These are phyloP conservation scores for Mythimna pallens DNA, from an alignment of 2,888 invertebrate genomes.

Conservation along the genomic window DNA sequence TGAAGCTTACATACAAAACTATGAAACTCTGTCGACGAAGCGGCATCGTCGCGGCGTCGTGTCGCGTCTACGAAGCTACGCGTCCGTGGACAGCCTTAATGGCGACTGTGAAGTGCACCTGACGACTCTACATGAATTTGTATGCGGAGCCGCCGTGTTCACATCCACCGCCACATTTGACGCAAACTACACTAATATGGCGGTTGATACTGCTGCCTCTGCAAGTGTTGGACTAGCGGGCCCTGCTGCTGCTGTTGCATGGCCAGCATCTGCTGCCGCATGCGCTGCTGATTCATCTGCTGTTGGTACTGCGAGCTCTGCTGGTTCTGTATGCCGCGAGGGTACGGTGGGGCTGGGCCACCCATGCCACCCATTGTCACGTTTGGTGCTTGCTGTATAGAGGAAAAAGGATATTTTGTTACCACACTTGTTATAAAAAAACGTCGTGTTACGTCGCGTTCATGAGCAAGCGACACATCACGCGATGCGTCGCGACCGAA, in stretches of 20 bases:
- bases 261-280: slow-evolving; percentile 93
- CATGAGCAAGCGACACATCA: too few relatives aligned
- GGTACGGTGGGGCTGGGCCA: slow-evolving; percentile 95
- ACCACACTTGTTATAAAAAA: not conserved
- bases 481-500: too few relatives aligned
- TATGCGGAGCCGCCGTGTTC: too few relatives aligned
- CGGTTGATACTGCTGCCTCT: slow-evolving; percentile 87
- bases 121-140: not conserved
- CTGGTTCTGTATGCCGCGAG: slow-evolving; percentile 90
- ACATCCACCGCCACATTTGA: too few relatives aligned
- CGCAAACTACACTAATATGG: slow-evolving; percentile 76
- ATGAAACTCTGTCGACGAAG: too few relatives aligned
- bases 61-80: too few relatives aligned
- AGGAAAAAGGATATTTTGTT: not conserved
- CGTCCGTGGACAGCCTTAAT: not conserved
- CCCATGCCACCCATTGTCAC: slow-evolving; percentile 96
- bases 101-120: not conserved
- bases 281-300: slow-evolving; percentile 90
- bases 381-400: slow-evolving; percentile 92
- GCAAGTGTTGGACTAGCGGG: slow-evolving; percentile 88
- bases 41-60: too few relatives aligned
- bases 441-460: too few relatives aligned
- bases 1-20: too few relatives aligned
- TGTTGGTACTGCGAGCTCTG: slow-evolving; percentile 92
- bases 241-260: slow-evolving; percentile 92